Percentiles rank a stretch among this genome's conserved stretches.
phyloP scores from a whole-genome alignment of 2,113 vertebrate genomes.

The Callospermophilus lateralis region DNA sequence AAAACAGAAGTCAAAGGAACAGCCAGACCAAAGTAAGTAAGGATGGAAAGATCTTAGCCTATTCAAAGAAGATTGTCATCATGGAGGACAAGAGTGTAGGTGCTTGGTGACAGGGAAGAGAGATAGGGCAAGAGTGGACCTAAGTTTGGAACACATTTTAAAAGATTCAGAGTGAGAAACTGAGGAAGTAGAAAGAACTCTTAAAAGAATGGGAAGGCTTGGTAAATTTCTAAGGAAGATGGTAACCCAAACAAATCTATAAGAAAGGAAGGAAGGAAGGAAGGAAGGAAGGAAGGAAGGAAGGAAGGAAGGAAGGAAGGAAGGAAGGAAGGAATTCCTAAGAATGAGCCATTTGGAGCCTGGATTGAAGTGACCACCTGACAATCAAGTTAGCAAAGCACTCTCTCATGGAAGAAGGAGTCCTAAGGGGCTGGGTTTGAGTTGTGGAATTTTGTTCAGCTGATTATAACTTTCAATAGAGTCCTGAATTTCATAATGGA shows the following conservation, averaged over 20 bases:
- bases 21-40: not conserved
- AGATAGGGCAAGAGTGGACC: not conserved
- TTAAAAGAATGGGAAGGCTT: not conserved
- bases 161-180: not conserved
- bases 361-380: not conserved
- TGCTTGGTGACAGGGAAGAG: not conserved
- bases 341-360: not conserved
- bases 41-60: not conserved
- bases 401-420: not conserved
- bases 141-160: not conserved
- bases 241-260: conserved; percentile 16
- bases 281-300: no score
- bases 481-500: not conserved
- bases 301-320: no score
- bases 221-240: not conserved
- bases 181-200: not conserved
- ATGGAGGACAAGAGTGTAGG: not conserved
- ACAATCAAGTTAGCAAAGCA: not conserved
- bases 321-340: not conserved
- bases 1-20: not conserved
- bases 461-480: not conserved
- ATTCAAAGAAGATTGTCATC: not conserved
- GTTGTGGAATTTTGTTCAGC: not conserved
- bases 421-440: not conserved
- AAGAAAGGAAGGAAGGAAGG: not conserved